Evolutionary conservation across 2,113 vertebrate species (phyloP).

Genomic region (Camelus dromedarius): DNA sequence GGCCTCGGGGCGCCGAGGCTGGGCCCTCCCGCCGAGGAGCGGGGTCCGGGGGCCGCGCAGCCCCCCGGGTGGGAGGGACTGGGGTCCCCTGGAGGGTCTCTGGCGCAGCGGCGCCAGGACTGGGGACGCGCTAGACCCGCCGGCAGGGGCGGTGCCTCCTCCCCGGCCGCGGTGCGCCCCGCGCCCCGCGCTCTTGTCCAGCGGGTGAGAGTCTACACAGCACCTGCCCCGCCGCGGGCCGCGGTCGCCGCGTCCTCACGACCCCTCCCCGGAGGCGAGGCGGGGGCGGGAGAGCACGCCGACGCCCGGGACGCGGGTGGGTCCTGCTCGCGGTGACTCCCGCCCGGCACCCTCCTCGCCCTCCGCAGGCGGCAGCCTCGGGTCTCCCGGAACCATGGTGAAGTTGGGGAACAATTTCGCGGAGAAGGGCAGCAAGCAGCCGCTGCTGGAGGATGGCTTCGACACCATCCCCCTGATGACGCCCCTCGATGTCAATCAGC

Average conservation of each 20-base stretch:
- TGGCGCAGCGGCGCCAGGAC: not conserved
- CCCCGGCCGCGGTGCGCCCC: not conserved
- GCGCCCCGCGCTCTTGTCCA: not conserved
- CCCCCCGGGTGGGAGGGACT: not conserved
- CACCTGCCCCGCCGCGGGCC: not conserved
- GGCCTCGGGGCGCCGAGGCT: not conserved
- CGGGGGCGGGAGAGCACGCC: not conserved
- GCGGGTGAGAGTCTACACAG: not conserved
- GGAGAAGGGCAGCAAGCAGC: constrained; percentile 93
- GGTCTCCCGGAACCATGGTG: constrained; percentile 90
- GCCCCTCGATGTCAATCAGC: constrained; percentile 96
- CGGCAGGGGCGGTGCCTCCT: constrained; percentile 7
- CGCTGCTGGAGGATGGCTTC: constrained; percentile 94
- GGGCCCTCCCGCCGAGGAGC: not conserved
- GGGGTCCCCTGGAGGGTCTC: too few relatives aligned
- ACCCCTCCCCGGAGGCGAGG: not conserved
- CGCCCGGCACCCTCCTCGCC: not conserved
- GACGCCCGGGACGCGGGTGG: not conserved
- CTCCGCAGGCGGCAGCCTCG: constrained; percentile 66
- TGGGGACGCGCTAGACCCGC: not conserved
- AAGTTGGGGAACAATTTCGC: constrained; percentile 97
- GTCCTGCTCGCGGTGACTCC: constrained; percentile 6
- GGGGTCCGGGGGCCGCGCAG: not conserved
- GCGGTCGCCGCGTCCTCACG: not conserved
- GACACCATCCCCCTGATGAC: constrained; percentile 98